Evolutionary conservation across 2,797 vertebrate species (phyloP).

Genomic region (Pelochelys cantorii): DNA sequence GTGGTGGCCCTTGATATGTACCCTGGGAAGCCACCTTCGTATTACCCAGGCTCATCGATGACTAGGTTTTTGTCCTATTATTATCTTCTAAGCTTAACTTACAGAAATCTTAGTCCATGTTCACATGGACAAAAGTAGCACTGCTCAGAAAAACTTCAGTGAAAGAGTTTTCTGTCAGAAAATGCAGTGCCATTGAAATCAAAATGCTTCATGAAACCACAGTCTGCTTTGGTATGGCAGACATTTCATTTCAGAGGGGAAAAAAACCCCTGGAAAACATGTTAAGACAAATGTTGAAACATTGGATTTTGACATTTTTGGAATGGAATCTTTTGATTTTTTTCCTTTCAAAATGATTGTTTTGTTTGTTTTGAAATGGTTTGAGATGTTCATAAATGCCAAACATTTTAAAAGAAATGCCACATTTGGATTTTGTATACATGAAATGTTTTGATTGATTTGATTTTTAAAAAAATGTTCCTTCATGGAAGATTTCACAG

Average conservation of each 20-base stretch:
- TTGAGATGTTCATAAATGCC: background rate
- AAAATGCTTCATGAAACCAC: background rate
- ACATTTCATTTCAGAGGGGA: background rate
- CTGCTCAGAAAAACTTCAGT: background rate
- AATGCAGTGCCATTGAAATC: background rate
- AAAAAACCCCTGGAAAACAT: background rate
- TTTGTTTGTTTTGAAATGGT: background rate
- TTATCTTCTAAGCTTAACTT: background rate
- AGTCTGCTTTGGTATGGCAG: background rate
- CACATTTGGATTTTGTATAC: background rate
- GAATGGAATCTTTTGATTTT: background rate
- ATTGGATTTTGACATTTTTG: background rate
- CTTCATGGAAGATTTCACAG: background rate
- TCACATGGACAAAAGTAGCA: background rate
- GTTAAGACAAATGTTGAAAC: background rate
- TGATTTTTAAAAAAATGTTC: background rate
- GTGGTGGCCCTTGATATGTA: accelerated
- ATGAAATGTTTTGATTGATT: background rate
- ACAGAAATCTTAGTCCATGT: background rate
- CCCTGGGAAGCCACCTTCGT: accelerated
- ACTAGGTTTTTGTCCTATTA: background rate
- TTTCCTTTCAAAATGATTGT: background rate
- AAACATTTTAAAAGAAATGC: background rate
- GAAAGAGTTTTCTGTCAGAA: background rate
- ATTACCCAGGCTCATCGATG: accelerated